Base-by-base conservation (phyloP, 2,888 invertebrate genomes). In the Sphaerophoria rueppellii region DNA sequence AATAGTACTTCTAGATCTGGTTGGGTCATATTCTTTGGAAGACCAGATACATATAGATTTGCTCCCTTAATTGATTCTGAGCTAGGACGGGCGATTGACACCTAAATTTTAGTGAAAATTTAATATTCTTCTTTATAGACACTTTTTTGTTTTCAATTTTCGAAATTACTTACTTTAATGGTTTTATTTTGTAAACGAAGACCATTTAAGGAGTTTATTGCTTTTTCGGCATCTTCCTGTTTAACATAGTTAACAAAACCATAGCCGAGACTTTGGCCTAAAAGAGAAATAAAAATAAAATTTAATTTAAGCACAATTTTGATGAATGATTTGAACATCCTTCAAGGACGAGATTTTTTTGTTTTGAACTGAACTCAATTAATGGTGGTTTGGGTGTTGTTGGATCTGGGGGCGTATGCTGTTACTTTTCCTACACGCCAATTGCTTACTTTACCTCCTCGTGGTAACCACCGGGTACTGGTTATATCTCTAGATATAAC, bases 201-300 rank as follows among this genome's bases (percentile, higher is more conserved):
- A 89, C 99, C 99, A 93, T 99, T 99, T 89, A 99, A 95, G 81
- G 98, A 98, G 92, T 96, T 96, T 93, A 99, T 99, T 88, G 99
- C 99, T 93, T 99, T 99, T 92, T 98, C 98, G 85, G 99, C 99
- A 93, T 99, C 99, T 93, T 98, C 98, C 86, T 97, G 95, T 90
- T 97, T 95, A 92, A 98, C 97, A 93, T 99, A 99, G 94, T 99
- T 99, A 90, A 99, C 99, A 94, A 99, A 99, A 90, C 99, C 99
- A 93, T 99, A 99, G 90, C 99, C 99, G 91, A 99, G 95, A 93
- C 98, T 99, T 94, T 99, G 99, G 90, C 99, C 99, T 92, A 16
- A 34, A 58, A 35, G 43, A 43, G 4, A 43, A 9, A 43, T 40
- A 40, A 1, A 40, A 7, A 43, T 6, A 43, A 43, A 43, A 43